phyloP scores from a whole-genome alignment of 2,797 vertebrate species.

The Enoplosus armatus region DNA sequence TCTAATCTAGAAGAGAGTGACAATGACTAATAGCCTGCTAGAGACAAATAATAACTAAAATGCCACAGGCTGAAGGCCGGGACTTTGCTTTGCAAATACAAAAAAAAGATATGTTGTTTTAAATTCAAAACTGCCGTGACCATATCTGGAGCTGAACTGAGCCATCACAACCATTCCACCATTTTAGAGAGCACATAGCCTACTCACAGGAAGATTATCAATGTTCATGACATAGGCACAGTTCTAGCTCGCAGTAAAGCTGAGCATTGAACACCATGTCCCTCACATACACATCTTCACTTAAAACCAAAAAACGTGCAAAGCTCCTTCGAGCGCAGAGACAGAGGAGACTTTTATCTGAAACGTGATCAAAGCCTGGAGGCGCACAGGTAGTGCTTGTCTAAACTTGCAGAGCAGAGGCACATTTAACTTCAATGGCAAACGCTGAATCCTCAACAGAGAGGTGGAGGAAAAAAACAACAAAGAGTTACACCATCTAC shows the following conservation, averaged over 20 bases:
- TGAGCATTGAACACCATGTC: constrained; percentile 14
- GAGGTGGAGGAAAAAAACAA: constrained; percentile 1
- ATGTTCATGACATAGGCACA: neutral
- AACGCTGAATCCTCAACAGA: constrained; percentile 40
- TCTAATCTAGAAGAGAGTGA: constrained; percentile 30
- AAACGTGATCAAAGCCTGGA: constrained; percentile 69
- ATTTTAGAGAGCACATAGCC: constrained; percentile 13
- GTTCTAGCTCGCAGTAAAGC: constrained; percentile 33
- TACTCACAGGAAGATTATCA: constrained; percentile 10
- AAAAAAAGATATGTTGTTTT: constrained; percentile 6
- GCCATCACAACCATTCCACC: constrained; percentile 15
- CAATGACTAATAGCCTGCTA: constrained; percentile 42
- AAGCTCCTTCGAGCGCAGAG: constrained; percentile 25
- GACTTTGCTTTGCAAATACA: constrained; percentile 14
- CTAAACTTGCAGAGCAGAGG: constrained; percentile 61
- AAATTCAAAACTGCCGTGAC: neutral
- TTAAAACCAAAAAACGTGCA: constrained; percentile 16
- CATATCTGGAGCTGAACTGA: constrained; percentile 36
- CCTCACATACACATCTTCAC: constrained; percentile 20
- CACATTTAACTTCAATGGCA: constrained; percentile 56
- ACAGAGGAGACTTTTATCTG: constrained; percentile 56
- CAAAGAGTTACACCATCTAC: constrained; percentile 29
- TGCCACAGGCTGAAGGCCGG: neutral
- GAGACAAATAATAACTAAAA: constrained; percentile 36
- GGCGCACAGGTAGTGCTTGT: constrained; percentile 45